phyloP scores from a whole-genome alignment of 2,888 invertebrate species.

The Oscheius myriophilus region DNA sequence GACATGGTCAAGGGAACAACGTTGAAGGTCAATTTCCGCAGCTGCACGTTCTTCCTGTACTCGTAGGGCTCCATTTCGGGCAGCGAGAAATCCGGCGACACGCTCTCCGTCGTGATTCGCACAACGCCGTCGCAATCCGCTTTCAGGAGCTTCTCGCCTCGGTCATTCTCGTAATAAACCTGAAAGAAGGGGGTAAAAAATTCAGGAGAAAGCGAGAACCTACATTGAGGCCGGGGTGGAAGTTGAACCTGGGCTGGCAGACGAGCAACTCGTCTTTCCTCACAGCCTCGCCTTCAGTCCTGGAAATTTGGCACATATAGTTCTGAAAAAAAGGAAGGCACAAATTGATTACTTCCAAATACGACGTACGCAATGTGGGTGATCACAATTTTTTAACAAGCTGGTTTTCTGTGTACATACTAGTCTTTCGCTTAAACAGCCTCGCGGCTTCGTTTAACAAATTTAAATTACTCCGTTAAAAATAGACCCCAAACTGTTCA shows the following conservation, averaged over 20 bases:
- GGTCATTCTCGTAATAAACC: slow-evolving; percentile 53
- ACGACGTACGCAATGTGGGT: too few relatives aligned
- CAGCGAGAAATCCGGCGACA: slow-evolving; percentile 47
- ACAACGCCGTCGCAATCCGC: slow-evolving; percentile 69
- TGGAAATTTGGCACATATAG: too few relatives aligned
- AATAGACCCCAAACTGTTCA: too few relatives aligned
- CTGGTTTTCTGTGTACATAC: too few relatives aligned
- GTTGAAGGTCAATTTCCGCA: slow-evolving; percentile 54
- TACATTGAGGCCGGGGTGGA: slow-evolving; percentile 71
- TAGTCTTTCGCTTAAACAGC: too few relatives aligned
- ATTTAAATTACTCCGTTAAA: too few relatives aligned
- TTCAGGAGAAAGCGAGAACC: slow-evolving; percentile 22
- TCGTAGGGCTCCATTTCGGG: slow-evolving; percentile 51
- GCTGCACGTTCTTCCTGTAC: slow-evolving; percentile 39
- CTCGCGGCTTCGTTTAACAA: too few relatives aligned
- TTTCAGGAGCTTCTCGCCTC: slow-evolving; percentile 57
- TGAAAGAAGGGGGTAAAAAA: slow-evolving; percentile 13
- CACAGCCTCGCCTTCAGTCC: slow-evolving; percentile 56
- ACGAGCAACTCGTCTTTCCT: slow-evolving; percentile 66
- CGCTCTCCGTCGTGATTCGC: slow-evolving; percentile 63
- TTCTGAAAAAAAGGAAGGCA: too few relatives aligned
- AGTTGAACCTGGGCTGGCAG: slow-evolving; percentile 66
- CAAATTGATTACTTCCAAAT: too few relatives aligned
- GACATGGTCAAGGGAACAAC: slow-evolving; percentile 49
- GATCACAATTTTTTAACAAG: too few relatives aligned